phyloP scores from a whole-genome alignment of 2,797 vertebrate species.

The Oceanodroma leucorhoa region DNA sequence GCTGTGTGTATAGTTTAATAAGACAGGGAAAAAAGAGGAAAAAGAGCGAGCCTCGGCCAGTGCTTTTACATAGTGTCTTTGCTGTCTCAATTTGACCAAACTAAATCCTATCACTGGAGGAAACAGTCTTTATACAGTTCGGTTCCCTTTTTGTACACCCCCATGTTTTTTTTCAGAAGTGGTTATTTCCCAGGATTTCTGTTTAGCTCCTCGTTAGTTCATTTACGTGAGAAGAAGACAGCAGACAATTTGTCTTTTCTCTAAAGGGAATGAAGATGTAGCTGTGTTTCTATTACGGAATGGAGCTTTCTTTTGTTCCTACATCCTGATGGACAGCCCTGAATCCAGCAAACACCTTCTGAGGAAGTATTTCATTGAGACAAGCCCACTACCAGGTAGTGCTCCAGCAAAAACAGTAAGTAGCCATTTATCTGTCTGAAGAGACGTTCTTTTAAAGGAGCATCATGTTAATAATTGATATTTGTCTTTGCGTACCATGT shows the following conservation, averaged over 20 bases:
- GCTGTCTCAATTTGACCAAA: constrained; percentile 12
- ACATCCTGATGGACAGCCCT: constrained; percentile 91
- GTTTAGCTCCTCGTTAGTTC: constrained; percentile 8
- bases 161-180: constrained; percentile 10
- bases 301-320: constrained; percentile 92
- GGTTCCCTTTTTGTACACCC: constrained; percentile 22
- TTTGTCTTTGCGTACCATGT: not conserved
- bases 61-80: not conserved
- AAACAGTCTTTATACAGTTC: not conserved
- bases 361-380: constrained; percentile 80
- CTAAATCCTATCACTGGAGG: not conserved
- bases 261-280: constrained; percentile 86
- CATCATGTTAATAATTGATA: not conserved
- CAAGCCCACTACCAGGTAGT: constrained; percentile 17
- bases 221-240: not conserved
- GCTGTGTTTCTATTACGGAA: constrained; percentile 88
- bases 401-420: constrained; percentile 70
- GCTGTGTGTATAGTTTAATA: not conserved
- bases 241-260: not conserved
- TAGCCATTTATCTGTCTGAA: not conserved
- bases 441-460: not conserved
- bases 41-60: not conserved
- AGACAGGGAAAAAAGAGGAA: not conserved
- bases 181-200: constrained; percentile 46
- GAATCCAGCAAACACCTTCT: constrained; percentile 86